Evolutionary conservation across 2,113 vertebrate species (phyloP).

Genomic region (Ochotona curzoniae): DNA sequence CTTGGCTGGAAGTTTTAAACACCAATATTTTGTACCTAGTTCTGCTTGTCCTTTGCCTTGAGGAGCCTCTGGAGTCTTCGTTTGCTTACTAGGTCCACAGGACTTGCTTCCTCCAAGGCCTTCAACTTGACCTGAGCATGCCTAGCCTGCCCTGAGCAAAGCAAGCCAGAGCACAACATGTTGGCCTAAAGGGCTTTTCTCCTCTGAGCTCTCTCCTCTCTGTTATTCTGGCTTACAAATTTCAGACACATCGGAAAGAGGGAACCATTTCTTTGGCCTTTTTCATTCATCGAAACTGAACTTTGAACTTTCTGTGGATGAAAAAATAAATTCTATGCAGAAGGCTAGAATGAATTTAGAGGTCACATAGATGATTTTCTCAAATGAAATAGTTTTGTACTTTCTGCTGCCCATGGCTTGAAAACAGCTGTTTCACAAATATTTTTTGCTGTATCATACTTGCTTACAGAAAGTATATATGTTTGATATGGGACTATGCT

Average conservation of each 20-base stretch:
- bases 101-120: background rate
- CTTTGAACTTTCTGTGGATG: background rate
- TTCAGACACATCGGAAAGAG: background rate
- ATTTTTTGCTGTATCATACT: background rate
- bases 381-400: background rate
- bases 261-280: background rate
- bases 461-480: background rate
- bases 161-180: background rate
- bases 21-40: background rate
- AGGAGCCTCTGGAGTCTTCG: background rate
- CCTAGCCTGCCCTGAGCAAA: background rate
- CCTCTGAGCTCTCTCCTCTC: background rate
- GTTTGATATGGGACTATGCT: background rate
- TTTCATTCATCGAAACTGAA: background rate
- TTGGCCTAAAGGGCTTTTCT: background rate
- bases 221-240: background rate
- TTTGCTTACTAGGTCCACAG: background rate
- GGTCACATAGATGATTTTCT: background rate
- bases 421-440: background rate
- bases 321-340: background rate
- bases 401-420: background rate
- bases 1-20: background rate
- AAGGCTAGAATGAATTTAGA: background rate
- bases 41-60: background rate
- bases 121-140: background rate